phyloP scores from a whole-genome alignment of 2,797 vertebrate genomes.

The Linurgus olivaceus region DNA sequence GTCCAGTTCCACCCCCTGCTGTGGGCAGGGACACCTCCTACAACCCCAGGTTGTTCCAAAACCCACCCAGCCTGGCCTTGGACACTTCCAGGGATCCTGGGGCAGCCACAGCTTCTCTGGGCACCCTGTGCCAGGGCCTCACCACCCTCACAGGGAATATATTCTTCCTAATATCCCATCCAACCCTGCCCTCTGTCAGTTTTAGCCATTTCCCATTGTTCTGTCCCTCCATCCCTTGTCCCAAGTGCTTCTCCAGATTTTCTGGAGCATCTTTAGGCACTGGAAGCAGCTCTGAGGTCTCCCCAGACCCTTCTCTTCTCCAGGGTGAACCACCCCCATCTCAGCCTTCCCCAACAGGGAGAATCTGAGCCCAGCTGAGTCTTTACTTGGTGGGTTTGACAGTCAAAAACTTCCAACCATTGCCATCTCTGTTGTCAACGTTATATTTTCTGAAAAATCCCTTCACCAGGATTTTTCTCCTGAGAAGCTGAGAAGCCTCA shows the following conservation, averaged over 20 bases:
- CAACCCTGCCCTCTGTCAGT: background rate
- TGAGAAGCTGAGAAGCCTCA: too few relatives aligned
- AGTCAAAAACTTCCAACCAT: background rate
- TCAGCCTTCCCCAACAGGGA: background rate
- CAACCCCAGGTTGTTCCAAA: rapidly evolving
- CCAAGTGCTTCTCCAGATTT: background rate
- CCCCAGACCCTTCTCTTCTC: background rate
- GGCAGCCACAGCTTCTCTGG: background rate
- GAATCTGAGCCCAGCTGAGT: background rate
- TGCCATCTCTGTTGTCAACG: background rate
- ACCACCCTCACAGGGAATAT: rapidly evolving
- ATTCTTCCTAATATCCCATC: background rate
- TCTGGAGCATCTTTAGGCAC: background rate
- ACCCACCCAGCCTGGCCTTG: rapidly evolving
- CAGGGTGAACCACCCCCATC: background rate
- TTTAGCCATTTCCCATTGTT: background rate
- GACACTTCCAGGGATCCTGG: background rate
- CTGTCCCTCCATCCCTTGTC: background rate
- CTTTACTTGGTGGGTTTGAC: background rate
- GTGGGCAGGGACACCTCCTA: background rate
- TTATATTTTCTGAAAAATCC: too few relatives aligned
- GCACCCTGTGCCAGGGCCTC: rapidly evolving
- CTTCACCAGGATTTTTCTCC: too few relatives aligned
- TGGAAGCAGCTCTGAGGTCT: background rate
- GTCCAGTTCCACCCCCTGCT: too few relatives aligned